phyloP scores from a whole-genome alignment of 2,888 invertebrate species.

The Amphimallon solstitiale region DNA sequence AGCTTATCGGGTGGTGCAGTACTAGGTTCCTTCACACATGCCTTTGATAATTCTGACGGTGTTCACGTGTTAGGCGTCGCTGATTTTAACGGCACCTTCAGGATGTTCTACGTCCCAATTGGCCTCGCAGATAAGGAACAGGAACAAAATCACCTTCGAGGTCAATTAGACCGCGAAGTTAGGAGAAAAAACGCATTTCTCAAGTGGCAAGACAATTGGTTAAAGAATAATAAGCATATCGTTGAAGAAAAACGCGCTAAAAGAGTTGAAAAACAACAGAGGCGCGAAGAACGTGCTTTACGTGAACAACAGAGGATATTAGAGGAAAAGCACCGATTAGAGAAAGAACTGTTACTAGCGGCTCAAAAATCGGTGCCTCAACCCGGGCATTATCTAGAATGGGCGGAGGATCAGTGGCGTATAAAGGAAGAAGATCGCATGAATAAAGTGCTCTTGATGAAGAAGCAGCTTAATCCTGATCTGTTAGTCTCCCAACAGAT shows the following conservation, averaged over 20 bases:
- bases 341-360: slow-evolving; percentile 45
- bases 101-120: slow-evolving; percentile 67
- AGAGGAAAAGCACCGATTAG: slow-evolving; percentile 39
- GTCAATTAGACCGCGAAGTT: slow-evolving; percentile 67
- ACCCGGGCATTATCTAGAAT: slow-evolving; percentile 52
- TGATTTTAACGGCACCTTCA: slow-evolving; percentile 74
- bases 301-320: slow-evolving; percentile 33
- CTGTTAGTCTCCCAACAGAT: slow-evolving; percentile 70
- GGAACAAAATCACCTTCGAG: slow-evolving; percentile 55
- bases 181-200: slow-evolving; percentile 66
- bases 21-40: slow-evolving; percentile 72
- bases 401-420: slow-evolving; percentile 69
- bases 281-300: slow-evolving; percentile 42
- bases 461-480: slow-evolving; percentile 71
- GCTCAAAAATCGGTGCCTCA: slow-evolving; percentile 39
- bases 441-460: slow-evolving; percentile 70
- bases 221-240: slow-evolving; percentile 60
- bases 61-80: slow-evolving; percentile 70
- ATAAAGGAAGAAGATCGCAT: slow-evolving; percentile 73
- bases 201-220: slow-evolving; percentile 73
- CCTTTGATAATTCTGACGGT: slow-evolving; percentile 43
- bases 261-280: slow-evolving; percentile 53
- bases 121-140: slow-evolving; percentile 51
- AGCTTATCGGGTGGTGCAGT: slow-evolving; percentile 74
- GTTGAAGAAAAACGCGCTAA: slow-evolving; percentile 48